Evolutionary conservation across 2,888 invertebrate species (phyloP).

Genomic region (Toxonevra muliebris): DNA sequence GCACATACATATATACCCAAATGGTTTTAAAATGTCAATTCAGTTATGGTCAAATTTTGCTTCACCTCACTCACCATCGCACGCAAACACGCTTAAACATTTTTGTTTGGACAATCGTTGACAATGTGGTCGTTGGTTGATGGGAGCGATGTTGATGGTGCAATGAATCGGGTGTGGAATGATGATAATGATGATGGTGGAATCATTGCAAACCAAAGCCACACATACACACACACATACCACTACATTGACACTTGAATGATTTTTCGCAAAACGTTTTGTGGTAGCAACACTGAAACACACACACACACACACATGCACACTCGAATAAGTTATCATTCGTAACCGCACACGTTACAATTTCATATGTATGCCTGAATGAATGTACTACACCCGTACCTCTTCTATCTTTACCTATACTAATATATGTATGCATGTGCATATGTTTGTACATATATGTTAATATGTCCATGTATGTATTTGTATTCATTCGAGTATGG

Average conservation of each 20-base stretch:
- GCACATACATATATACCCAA: not conserved
- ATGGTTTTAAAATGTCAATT: not conserved
- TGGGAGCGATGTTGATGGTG: slow-evolving; percentile 24
- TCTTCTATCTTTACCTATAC: not conserved
- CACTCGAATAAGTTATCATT: not conserved
- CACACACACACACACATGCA: not conserved
- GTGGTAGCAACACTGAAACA: not conserved
- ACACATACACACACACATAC: no score
- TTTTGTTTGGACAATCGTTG: not conserved
- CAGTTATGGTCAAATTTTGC: not conserved
- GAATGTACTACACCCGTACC: no score
- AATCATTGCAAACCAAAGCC: slow-evolving; percentile 4
- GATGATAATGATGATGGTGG: slow-evolving; percentile 31
- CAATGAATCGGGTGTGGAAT: slow-evolving; percentile 31
- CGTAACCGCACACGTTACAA: not conserved
- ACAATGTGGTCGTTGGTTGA: slow-evolving; percentile 28
- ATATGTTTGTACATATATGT: not conserved
- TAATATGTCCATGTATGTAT: not conserved
- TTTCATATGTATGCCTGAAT: not conserved
- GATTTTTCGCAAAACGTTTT: not conserved
- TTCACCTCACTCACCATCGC: slow-evolving; percentile 1
- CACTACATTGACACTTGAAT: not conserved
- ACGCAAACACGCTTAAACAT: slow-evolving; percentile 5
- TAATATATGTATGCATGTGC: not conserved
- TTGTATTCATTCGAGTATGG: not conserved